Percentiles rank a stretch among this genome's conserved stretches.
These are phyloP conservation scores for Lordiphosa fenestrarum DNA, from an alignment of 2,888 invertebrate species.

Conservation along the genomic window DNA sequence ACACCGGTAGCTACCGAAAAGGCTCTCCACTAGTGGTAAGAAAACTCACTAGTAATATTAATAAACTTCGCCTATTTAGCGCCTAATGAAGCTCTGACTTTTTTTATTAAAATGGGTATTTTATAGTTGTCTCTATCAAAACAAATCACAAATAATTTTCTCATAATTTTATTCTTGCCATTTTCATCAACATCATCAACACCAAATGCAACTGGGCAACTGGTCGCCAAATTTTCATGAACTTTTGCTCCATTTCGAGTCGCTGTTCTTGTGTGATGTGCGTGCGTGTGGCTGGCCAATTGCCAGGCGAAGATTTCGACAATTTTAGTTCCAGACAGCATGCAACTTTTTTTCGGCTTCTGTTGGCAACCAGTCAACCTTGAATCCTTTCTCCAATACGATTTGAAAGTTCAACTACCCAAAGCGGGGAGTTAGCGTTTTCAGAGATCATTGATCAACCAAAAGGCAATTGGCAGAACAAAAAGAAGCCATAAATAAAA, in stretches of 20 bases:
- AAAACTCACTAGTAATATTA: too few species aligned
- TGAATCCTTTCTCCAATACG: constrained; percentile 26
- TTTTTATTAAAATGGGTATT: neutral
- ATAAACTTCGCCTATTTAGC: too few species aligned
- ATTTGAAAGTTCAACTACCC: constrained; percentile 54
- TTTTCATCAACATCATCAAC: constrained; percentile 10
- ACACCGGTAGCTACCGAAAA: too few species aligned
- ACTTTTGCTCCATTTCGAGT: constrained; percentile 68
- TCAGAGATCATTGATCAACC: constrained; percentile 36
- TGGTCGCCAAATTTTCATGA: constrained; percentile 45
- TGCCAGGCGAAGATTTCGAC: constrained; percentile 34
- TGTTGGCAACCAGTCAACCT: constrained; percentile 31
- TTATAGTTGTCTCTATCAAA: too few species aligned
- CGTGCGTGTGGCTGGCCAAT: constrained; percentile 37
- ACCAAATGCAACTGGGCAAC: constrained; percentile 4
- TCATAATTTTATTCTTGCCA: constrained; percentile 19
- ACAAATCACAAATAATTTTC: constrained; percentile 4
- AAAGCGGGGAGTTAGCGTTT: constrained; percentile 21
- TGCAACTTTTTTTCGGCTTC: constrained; percentile 6
- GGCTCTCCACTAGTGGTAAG: too few species aligned
- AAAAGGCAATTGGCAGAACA: constrained; percentile 22
- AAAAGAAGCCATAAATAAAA: constrained; percentile 60
- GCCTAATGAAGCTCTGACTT: too few species aligned
- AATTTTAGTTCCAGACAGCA: constrained; percentile 24
- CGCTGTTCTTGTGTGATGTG: constrained; percentile 23